phyloP scores from a whole-genome alignment of 2,113 vertebrate genomes.

The Stegastes partitus region DNA sequence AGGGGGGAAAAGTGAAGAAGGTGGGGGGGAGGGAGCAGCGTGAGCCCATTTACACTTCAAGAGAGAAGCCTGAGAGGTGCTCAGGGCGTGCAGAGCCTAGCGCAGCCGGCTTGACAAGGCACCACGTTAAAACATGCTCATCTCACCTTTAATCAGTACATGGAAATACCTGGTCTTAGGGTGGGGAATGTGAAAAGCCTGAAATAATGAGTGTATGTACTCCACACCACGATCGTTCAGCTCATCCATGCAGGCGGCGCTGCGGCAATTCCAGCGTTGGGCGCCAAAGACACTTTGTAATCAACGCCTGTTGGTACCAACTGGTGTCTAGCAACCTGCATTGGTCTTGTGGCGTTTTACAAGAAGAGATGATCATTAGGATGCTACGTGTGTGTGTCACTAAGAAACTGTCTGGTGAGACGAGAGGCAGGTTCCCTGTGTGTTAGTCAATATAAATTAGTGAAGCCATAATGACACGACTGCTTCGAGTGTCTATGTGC shows the following conservation, averaged over 20 bases:
- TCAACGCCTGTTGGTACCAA: constrained; percentile 64
- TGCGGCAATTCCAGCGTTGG: constrained; percentile 55
- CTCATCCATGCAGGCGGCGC: constrained; percentile 46
- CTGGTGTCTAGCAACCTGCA: constrained; percentile 52
- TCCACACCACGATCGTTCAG: constrained; percentile 45
- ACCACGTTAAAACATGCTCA: constrained; percentile 72
- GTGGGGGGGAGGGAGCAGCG: constrained; percentile 60
- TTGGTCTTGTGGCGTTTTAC: constrained; percentile 33
- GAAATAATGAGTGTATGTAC: constrained; percentile 70
- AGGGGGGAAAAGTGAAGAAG: constrained; percentile 18
- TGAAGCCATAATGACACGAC: constrained; percentile 44
- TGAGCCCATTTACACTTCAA: constrained; percentile 85
- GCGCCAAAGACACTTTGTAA: constrained; percentile 60
- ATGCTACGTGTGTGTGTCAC: constrained; percentile 64
- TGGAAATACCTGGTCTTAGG: constrained; percentile 73
- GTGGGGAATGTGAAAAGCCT: constrained; percentile 52
- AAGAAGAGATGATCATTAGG: constrained; percentile 61
- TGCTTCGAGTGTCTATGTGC: constrained; percentile 26
- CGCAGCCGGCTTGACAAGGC: constrained; percentile 71
- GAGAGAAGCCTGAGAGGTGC: constrained; percentile 72
- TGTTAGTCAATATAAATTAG: constrained; percentile 70
- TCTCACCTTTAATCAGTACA: constrained; percentile 79
- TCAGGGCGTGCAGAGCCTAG: constrained; percentile 66
- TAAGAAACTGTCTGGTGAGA: constrained; percentile 67
- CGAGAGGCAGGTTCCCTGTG: constrained; percentile 50